Evolutionary conservation across 2,888 invertebrate genomes (phyloP), one percentile per base, ranked within the genome.

Genomic region (Heliothis peltigera): DNA sequence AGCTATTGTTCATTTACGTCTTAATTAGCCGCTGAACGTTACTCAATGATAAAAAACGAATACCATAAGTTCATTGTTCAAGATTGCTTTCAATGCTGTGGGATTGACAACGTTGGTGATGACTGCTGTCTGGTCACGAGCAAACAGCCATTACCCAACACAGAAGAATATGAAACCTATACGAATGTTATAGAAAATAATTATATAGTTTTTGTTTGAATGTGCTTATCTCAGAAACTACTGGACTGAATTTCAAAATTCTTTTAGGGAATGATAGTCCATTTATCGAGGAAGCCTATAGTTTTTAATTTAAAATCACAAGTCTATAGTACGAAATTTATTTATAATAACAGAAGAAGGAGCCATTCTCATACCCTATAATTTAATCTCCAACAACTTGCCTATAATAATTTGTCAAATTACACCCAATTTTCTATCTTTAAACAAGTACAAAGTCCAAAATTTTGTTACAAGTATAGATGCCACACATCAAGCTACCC

Each of bases 51-150:
- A 51, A 58, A 64, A 71, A 59, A 58, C 1, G 32, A 39, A 39
- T n/a, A 15, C 53, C 7, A n/a, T 71, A 66, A 61, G 60, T 52
- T 66, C 28, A 60, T 70, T 71, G 70, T 70, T 44, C 53, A 69
- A 57, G 70, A 54, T 49, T 70, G 64, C 35, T 19, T 12, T 49
- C 18, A 15, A 28, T 61, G 43, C 35, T 61, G 35, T 10, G 17
- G 22, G 46, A 35, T 22, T 53, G 0, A 2, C 32, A 15, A 35
- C 7, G 8, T 35, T n/a, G 10, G 10, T 39, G 43, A 48, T 61
- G 42, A 60, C 60, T 10, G 10, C 2, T 4, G 15, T 43, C 51
- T 5, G n/a, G 1, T 55, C 1, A n/a, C 17, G 15, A 0, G 10
- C 10, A 5, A 17, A 17, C 3, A 32, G 10, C 3, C 8, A 28